Evolutionary conservation across 2,888 invertebrate species (phyloP), one percentile per base, ranked within the genome.

Genomic region (Sarcophaga variegata): DNA sequence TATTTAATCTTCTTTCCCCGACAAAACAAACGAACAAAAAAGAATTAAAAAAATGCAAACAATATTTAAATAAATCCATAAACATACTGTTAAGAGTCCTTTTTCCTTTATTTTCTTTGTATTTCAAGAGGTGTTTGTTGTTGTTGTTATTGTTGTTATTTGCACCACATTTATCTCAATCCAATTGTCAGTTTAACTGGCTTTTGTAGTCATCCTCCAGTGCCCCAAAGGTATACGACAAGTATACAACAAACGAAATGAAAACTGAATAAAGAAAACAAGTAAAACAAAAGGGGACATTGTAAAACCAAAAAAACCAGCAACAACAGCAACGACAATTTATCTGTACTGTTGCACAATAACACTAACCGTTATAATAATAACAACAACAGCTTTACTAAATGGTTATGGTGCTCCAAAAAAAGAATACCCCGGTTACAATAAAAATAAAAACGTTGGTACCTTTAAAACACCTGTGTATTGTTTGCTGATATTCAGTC

Each of bases 131-230:
- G 4, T 10, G 20, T 37, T 62, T n/a, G 62, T 62, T 62, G 37
- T 63, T 47, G 20, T 62, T 74, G 25, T 5, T 27, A 5, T 27
- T 27, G 27, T 27, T 27, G 37, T 37, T 37, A 37, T 45, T 54
- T 71, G n/a, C 54, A 37, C 27, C 71, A 62, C 72, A 45, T 72
- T 72, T 72, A 72, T 66, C 49, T 75, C 64, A 64, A 75, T 75
- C 64, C 64, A 75, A 49, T 64, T 75, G 75, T 75, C 75, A 75
- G 64, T 75, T 37, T 75, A 75, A 75, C 75, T 75, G 75, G 72
- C 62, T 72, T 72, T 72, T 72, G 37, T 62, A 60, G 72, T 72
- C 72, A 4, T 27, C 3, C 60, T 45, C 45, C 37, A 72, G 62
- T 62, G 72, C 62, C 72, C 37, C 60, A 62, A 60, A 72, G 45